Base-by-base conservation (phyloP, 2,797 vertebrate genomes). In the Prunella strophiata region DNA sequence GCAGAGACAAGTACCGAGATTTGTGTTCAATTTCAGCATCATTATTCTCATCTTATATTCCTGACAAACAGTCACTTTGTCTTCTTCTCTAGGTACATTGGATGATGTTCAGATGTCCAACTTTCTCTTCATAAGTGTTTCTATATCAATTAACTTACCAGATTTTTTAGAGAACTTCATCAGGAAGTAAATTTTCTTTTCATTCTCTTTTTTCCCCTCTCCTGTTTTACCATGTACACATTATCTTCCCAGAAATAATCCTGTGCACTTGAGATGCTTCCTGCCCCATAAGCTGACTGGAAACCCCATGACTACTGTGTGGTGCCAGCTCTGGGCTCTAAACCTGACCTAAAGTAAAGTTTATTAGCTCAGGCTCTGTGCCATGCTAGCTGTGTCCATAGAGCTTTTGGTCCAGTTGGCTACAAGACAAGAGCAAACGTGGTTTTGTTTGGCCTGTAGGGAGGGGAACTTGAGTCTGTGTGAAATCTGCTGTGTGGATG, bases 311-410 rank as follows among this genome's bases (percentile, higher is more conserved):
- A 7, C 19, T 61, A 2, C 55, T 22, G 15, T 67, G 40, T 47
- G 30, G 5, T 91, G 66, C 59, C 85, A 83, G 38, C 70, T 30
- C 26, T 9, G 5, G 30, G 3, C 48, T 90, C 40, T 83, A 54
- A 77, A 72, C 27, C 23, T 42, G 21, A 47, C 45, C 55, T 78
- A 67, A 52, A 62, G 75, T 34, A 63, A 59, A 82, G 42, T 82
- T 82, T 85, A 67, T 74, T 80, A 71, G 65, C 63, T 92, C 29
- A 48, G 74, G 63, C 78, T 92, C 51, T 79, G 47, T 86, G 71
- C 74, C 9, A 4, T 73, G 34, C 23, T 87, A 51, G 27, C 34
- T 89, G 34, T 92, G 78, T 85, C 89, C 72, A 30, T 79, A 38
- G 13, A 86, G 66, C 52, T 91, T 87, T 51, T 91, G 45, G 48